A percentile compares a stretch with the other conserved stretches of the same genome.
Conservation (phyloP, 1,140 invertebrate species). For the Diuraphis noxia region DNA sequence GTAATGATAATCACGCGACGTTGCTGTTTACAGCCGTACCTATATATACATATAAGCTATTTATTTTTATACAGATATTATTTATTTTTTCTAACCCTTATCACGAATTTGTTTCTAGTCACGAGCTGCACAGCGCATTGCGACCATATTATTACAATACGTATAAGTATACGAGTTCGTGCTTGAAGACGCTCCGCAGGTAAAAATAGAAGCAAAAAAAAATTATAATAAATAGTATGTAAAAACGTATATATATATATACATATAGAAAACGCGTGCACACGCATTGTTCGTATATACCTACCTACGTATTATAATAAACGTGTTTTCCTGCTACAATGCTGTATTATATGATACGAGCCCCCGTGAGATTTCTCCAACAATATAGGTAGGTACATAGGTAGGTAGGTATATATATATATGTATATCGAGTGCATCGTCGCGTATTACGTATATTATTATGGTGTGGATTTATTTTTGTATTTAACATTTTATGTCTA, state of each 20-base stretch:
- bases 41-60: not conserved
- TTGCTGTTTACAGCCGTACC: not conserved
- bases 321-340: not conserved
- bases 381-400: no score
- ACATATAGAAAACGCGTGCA: not conserved
- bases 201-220: not conserved
- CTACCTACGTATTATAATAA: not conserved
- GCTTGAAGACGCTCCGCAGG: constrained; percentile 25
- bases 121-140: constrained; percentile 36
- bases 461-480: not conserved
- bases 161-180: constrained; percentile 1
- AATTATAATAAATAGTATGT: constrained; percentile 11
- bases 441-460: no score
- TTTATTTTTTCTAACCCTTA: constrained; percentile 12
- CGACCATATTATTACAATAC: not conserved
- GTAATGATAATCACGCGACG: constrained; percentile 38
- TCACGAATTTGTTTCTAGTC: constrained; percentile 50
- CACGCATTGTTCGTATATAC: not conserved
- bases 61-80: constrained; percentile 18
- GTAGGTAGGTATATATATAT: not conserved
- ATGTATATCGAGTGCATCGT: not conserved
- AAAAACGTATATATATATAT: not conserved
- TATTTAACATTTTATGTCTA: no score
- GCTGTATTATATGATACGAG: not conserved
- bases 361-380: not conserved